phyloP scores from a whole-genome alignment of 2,797 vertebrate species.

The Thaleichthys pacificus region DNA sequence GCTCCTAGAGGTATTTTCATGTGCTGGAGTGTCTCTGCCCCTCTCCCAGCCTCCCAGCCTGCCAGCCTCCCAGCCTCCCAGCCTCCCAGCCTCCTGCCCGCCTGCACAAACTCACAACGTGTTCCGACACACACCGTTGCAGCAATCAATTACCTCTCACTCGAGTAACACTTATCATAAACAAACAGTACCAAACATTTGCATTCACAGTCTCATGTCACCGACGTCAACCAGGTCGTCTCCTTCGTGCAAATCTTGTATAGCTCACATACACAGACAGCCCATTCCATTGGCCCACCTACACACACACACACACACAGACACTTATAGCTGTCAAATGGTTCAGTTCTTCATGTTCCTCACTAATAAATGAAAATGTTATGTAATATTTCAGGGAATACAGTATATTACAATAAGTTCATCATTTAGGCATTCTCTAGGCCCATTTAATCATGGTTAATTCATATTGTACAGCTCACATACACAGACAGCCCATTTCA shows the following conservation, averaged over 20 bases:
- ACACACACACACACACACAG: no score
- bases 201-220: slow-evolving; percentile 70
- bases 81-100: slow-evolving; percentile 62
- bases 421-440: no score
- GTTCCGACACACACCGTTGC: slow-evolving; percentile 72
- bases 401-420: no score
- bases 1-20: slow-evolving; percentile 67
- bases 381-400: no score
- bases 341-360: no score
- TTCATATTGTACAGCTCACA: background rate
- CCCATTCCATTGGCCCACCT: no score
- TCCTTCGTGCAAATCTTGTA: slow-evolving; percentile 59
- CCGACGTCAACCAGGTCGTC: slow-evolving; percentile 68
- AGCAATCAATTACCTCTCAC: slow-evolving; percentile 73
- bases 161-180: slow-evolving; percentile 69
- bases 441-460: no score
- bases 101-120: slow-evolving; percentile 69
- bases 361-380: background rate
- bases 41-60: slow-evolving; percentile 51
- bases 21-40: slow-evolving; percentile 57
- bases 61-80: slow-evolving; percentile 43
- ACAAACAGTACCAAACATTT: slow-evolving; percentile 72
- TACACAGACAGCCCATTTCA: slow-evolving; percentile 42
- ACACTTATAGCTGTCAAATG: no score
- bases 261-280: no score